Conservation (phyloP, 2,888 invertebrate genomes). For the Sinotaia quadrata region DNA sequence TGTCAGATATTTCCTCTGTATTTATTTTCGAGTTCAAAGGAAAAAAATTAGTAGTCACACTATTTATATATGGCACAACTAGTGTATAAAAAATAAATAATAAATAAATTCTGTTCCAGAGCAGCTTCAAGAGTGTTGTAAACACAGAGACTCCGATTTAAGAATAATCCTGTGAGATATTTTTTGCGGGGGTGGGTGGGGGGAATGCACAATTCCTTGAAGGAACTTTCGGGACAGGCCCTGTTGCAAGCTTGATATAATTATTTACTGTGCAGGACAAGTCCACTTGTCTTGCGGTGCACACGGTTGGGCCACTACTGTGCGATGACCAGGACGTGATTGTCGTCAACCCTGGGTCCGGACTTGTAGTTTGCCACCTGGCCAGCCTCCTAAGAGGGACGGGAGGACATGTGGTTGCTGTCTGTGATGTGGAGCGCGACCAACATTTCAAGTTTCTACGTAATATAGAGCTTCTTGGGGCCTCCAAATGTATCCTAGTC, state of each 20-base stretch:
- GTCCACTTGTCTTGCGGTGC: constrained; percentile 68
- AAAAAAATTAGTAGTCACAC: too few relatives aligned
- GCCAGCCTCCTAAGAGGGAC: constrained; percentile 59
- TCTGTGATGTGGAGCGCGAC: constrained; percentile 51
- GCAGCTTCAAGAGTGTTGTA: too few relatives aligned
- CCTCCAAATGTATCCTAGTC: constrained; percentile 61
- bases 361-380: constrained; percentile 65
- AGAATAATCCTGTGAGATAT: too few relatives aligned
- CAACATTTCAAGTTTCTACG: constrained; percentile 44
- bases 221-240: too few relatives aligned
- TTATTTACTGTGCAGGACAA: constrained; percentile 63
- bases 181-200: background rate
- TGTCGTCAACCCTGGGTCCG: constrained; percentile 66
- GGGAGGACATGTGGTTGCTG: constrained; percentile 56
- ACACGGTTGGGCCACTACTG: constrained; percentile 62
- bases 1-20: too few relatives aligned
- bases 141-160: too few relatives aligned
- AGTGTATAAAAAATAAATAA: too few relatives aligned
- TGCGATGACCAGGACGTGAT: constrained; percentile 68
- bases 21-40: too few relatives aligned
- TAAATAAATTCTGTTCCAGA: too few relatives aligned
- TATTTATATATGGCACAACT: too few relatives aligned
- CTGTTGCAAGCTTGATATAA: background rate
- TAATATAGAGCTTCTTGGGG: constrained; percentile 61
- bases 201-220: background rate